Evolutionary conservation across 2,113 vertebrate genomes (phyloP).

Genomic region (Neogobius melanostomus): DNA sequence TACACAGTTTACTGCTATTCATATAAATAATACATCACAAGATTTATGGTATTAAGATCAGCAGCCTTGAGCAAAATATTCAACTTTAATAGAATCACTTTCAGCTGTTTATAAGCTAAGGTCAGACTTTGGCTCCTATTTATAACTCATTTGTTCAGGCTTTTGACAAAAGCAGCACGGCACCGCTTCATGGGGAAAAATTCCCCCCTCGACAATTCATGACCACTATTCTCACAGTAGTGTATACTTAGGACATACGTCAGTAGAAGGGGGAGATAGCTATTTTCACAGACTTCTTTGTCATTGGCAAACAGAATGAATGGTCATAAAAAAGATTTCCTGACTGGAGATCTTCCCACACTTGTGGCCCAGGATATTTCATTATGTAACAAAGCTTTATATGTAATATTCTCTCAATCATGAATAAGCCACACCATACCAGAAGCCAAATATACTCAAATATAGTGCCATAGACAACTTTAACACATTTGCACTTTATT

Average conservation of each 20-base stretch:
- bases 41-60: neutral
- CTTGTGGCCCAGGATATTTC: neutral
- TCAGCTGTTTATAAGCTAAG: neutral
- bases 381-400: no score
- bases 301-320: constrained; percentile 13
- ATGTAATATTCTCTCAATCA: no score
- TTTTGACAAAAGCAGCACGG: neutral
- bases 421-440: no score
- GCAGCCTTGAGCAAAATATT: neutral
- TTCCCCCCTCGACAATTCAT: neutral
- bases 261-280: neutral
- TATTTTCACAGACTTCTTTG: constrained; percentile 37
- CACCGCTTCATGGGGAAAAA: neutral
- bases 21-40: no score
- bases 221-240: neutral
- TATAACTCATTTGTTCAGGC: neutral
- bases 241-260: neutral
- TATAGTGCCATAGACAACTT: no score
- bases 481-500: no score
- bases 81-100: neutral
- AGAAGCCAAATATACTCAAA: no score
- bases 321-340: constrained; percentile 11
- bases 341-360: constrained; percentile 27
- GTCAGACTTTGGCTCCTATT: neutral
- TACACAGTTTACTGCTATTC: no score